Evolutionary conservation across 2,888 invertebrate species (phyloP).

Genomic region (Dryobota labecula): DNA sequence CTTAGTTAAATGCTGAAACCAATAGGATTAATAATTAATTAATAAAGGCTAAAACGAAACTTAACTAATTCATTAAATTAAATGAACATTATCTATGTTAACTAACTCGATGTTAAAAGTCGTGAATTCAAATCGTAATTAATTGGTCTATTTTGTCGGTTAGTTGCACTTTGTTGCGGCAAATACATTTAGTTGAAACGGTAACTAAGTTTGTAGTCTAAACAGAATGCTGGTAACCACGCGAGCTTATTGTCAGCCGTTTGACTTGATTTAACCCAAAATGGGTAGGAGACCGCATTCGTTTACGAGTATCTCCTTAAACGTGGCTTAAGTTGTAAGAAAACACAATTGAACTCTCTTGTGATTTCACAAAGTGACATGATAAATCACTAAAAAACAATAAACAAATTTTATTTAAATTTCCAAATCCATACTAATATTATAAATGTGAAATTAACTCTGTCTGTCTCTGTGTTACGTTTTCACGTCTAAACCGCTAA

Average conservation of each 20-base stretch:
- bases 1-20: neutral
- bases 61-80: neutral
- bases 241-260: conserved; percentile 5
- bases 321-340: no score
- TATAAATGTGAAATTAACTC: no score
- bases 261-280: conserved; percentile 25
- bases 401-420: no score
- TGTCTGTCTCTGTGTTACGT: no score
- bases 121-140: conserved; percentile 13
- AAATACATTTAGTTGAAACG: conserved; percentile 29
- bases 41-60: neutral
- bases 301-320: conserved; percentile 15
- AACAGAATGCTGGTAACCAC: conserved; percentile 34
- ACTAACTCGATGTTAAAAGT: neutral
- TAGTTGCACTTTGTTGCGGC: conserved; percentile 35
- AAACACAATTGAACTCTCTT: no score
- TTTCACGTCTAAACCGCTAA: no score
- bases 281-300: neutral
- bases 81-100: neutral
- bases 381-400: no score
- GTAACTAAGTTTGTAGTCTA: conserved; percentile 32
- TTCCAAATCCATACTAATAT: no score
- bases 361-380: no score
- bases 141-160: conserved; percentile 8
- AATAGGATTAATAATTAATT: no score